phyloP scores from a whole-genome alignment of 1,140 invertebrate genomes.

The Yoshiicerus persimilis region DNA sequence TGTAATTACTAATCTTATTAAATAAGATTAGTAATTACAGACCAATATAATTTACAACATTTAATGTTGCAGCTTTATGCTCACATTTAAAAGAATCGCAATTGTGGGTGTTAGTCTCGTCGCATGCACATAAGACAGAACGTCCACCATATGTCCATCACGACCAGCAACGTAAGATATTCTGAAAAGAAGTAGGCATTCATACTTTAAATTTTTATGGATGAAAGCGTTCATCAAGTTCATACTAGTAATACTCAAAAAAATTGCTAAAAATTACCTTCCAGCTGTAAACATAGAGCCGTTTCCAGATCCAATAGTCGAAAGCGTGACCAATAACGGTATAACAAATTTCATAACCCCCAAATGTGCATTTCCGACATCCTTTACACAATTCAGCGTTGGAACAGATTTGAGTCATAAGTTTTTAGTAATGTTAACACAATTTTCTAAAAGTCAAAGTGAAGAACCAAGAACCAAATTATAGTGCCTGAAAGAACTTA shows the following conservation, averaged over 20 bases:
- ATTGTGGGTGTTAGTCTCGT: slow-evolving; percentile 77
- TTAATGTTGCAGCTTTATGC: slow-evolving; percentile 51
- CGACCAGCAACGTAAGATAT: slow-evolving; percentile 86
- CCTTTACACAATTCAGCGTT: slow-evolving; percentile 33
- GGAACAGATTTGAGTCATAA: no score
- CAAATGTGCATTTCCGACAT: slow-evolving; percentile 66
- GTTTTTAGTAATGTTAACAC: no score
- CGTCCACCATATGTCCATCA: slow-evolving; percentile 79
- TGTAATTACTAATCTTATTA: no score
- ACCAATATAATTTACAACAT: no score
- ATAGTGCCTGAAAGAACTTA: slow-evolving; percentile 58
- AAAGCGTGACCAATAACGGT: slow-evolving; percentile 70
- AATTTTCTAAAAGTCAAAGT: no score
- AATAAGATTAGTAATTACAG: no score
- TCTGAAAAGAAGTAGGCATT: slow-evolving; percentile 54
- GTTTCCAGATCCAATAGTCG: slow-evolving; percentile 72
- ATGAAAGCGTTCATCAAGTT: no score
- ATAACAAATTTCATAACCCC: slow-evolving; percentile 64
- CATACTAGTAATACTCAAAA: neutral
- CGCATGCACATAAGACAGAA: slow-evolving; percentile 82
- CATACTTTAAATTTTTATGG: neutral
- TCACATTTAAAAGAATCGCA: slow-evolving; percentile 78
- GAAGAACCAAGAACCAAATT: neutral
- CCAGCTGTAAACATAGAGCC: slow-evolving; percentile 59
- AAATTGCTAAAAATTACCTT: slow-evolving; percentile 42